Base-by-base conservation (phyloP, 2,113 vertebrate genomes). In the Guaruba guarouba region DNA sequence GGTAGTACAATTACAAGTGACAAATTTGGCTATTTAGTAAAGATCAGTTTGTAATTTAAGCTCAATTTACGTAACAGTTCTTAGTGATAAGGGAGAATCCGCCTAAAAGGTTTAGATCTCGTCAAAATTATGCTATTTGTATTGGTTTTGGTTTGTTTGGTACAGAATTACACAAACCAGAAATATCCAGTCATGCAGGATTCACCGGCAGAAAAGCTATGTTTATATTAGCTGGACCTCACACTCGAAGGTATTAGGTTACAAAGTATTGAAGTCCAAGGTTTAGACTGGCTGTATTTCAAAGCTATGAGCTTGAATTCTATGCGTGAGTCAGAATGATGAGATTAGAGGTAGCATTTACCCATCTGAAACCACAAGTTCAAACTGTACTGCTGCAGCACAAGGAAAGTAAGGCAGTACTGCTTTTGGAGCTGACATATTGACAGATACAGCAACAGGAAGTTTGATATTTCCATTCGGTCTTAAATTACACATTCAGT, bases 391-490 rank as follows among this genome's bases (percentile, higher is more conserved):
- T 87, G n/a, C 44, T 73, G 28, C 59, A 73, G 54, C 7, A 0
- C 39, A 24, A 10, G 8, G 28, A 52, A 83, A 74, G 61, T 31
- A 63, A 71, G 61, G 25, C 25, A 37, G 75, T 86, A 49, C 77
- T 75, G 20, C 68, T 90, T 83, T 73, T 23, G 12, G 76, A 87
- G 31, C n/a, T 86, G 76, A 66, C 41, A 55, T 54, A 11, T 15
- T 94, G 94, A 95, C 70, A 93, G 83, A 73, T 52, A 41, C 15
- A 82, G 70, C 64, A 89, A 31, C 68, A 90, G 44, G 78, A 93
- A 69, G 71, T 48, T 85, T 92, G 41, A 25, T 91, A 63, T 95
- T 94, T 92, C 82, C 79, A 90, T 86, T 82, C 61, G 19, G 35
- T 7, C 11, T 88, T 92, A 57, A 91, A 86, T 91, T 66, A 77